Evolutionary conservation across 2,797 vertebrate genomes (phyloP).

Genomic region (Glyptemys insculpta): DNA sequence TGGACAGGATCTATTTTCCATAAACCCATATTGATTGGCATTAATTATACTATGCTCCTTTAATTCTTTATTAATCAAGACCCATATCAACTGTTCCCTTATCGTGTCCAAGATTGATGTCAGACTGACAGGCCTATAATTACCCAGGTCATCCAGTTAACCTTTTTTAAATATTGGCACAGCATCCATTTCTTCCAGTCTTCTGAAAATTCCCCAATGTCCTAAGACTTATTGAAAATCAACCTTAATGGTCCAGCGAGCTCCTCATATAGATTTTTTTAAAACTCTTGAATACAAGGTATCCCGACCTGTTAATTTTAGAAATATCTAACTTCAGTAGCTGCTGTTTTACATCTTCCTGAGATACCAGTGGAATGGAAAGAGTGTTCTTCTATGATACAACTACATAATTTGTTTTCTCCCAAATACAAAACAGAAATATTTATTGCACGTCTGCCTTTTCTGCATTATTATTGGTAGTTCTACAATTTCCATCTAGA

Average conservation of each 20-base stretch:
- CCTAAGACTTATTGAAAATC: not conserved
- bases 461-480: not conserved
- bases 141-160: not conserved
- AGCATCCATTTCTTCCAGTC: not conserved
- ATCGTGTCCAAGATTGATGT: not conserved
- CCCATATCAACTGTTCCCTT: not conserved
- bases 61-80: not conserved
- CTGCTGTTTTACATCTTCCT: not conserved
- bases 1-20: not conserved
- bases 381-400: not conserved
- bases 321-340: not conserved
- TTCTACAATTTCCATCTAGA: not conserved
- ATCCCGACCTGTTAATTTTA: not conserved
- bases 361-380: not conserved
- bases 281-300: not conserved
- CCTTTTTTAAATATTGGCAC: not conserved
- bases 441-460: not conserved
- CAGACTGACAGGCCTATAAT: not conserved
- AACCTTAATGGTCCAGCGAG: not conserved
- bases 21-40: not conserved
- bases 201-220: not conserved
- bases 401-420: not conserved
- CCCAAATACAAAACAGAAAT: not conserved
- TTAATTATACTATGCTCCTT: not conserved
- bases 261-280: not conserved